phyloP scores from a whole-genome alignment of 2,888 invertebrate species.

The Sminthurinus aureus region DNA sequence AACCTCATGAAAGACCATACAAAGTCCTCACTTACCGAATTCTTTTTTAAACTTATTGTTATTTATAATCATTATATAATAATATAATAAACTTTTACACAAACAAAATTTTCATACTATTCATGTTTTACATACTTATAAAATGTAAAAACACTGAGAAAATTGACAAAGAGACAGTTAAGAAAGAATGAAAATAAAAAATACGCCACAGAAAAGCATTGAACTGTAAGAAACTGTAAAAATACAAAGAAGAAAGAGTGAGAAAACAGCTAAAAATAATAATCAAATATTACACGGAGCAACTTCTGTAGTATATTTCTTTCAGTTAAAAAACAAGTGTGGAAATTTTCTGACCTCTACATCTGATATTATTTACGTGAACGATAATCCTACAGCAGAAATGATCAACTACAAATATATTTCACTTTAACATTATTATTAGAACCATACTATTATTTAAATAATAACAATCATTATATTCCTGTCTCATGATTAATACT shows the following conservation, averaged over 20 bases:
- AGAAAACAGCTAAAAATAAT: background rate
- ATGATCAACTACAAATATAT: no score
- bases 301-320: no score
- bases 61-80: background rate
- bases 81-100: background rate
- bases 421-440: no score
- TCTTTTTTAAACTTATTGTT: slow-evolving; percentile 6
- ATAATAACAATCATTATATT: no score
- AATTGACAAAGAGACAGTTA: slow-evolving; percentile 14
- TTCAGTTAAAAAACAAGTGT: no score
- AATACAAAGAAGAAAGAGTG: slow-evolving; percentile 7
- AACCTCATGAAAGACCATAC: slow-evolving; percentile 46
- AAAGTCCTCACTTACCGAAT: slow-evolving; percentile 33
- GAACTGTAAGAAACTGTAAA: background rate
- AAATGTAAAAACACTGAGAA: slow-evolving; percentile 31
- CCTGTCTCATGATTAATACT: no score
- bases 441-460: no score
- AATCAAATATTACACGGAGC: no score
- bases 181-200: slow-evolving; percentile 31
- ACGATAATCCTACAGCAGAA: no score
- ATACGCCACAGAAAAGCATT: background rate
- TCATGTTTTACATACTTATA: background rate
- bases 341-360: no score
- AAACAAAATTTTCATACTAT: background rate
- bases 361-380: no score